Base-by-base conservation (phyloP, 2,797 vertebrate genomes). In the Parambassis ranga region DNA sequence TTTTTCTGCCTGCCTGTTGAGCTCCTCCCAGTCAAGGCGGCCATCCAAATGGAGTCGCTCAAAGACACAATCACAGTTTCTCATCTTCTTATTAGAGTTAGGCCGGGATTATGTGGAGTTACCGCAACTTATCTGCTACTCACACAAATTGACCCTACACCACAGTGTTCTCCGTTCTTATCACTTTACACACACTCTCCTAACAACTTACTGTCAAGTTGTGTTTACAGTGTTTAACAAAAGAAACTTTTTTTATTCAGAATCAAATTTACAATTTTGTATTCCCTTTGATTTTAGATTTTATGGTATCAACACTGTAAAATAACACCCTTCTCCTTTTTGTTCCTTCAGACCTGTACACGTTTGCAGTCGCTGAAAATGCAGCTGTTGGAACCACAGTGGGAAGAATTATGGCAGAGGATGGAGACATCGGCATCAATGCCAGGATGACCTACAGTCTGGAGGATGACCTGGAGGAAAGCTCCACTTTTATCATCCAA, bases 371-470 rank as follows among this genome's bases (percentile, higher is more conserved):
- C 33, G 91, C 92, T n/a, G 98, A 99, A 87, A 89, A 90, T 2
- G 88, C 94, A 27, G 79, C 87, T 0, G 52, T 90, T 36, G 96
- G 95, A 48, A 93, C 92, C 13, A 93, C 91, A 0, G 59, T 99
- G 61, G 97, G 96, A 39, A 90, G 86, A 83, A 86, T 99, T 42
- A 89, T 90, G 10, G 98, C 98, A 2, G 86, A 92, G 4, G 98
- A 99, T 48, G 91, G 83, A 0, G 98, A 99, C 56, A 60, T 77
- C 48, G 96, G 94, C 18, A 67, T 91, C 19, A 97, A 99, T 1
- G 95, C 96, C 79, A 93, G 81, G 74, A 95, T 98, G 94, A 92
- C 88, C 23, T 99, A 98, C 78, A 92, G 73, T 41, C 83, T 98
- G 71, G 92, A 95, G 71, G 93, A 95, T 63, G 94, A 90, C 75